Evolutionary conservation across 2,888 invertebrate species (phyloP).

Genomic region (Drosophila phalerata): DNA sequence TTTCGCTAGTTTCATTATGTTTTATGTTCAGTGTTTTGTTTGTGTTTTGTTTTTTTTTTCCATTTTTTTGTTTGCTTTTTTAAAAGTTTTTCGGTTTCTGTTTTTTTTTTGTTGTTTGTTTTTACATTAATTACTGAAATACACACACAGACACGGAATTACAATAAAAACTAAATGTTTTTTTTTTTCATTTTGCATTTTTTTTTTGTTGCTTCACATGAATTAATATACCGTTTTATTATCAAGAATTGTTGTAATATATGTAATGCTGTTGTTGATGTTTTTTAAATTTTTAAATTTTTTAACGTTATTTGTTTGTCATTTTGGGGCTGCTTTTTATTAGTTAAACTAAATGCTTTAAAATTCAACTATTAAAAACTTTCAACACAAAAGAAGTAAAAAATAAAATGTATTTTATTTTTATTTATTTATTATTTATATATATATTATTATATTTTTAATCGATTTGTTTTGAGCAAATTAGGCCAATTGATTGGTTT

Average conservation of each 20-base stretch:
- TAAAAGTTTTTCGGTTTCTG: constrained; percentile 55
- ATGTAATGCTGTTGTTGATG: constrained; percentile 44
- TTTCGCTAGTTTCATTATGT: constrained; percentile 80
- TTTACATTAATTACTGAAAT: constrained; percentile 80
- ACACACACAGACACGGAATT: constrained; percentile 83
- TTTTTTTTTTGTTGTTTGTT: constrained; percentile 34
- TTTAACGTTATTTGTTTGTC: constrained; percentile 17
- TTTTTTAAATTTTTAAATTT: constrained; percentile 17
- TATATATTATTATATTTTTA: constrained; percentile 10
- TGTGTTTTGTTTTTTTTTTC: constrained; percentile 62
- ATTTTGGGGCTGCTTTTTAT: constrained; percentile 40
- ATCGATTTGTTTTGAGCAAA: constrained; percentile 61
- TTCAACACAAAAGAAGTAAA: constrained; percentile 13
- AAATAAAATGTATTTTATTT: neutral
- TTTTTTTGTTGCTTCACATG: constrained; percentile 52
- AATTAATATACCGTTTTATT: constrained; percentile 60
- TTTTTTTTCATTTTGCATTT: constrained; percentile 38
- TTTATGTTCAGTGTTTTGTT: constrained; percentile 71
- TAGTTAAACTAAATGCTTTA: constrained; percentile 72
- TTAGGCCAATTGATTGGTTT: constrained; percentile 58
- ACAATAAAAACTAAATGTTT: constrained; percentile 79
- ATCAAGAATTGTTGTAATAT: constrained; percentile 67
- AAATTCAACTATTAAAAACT: constrained; percentile 68
- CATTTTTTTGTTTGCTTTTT: constrained; percentile 44
- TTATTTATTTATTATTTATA: constrained; percentile 4